Percentiles rank a stretch among this genome's conserved stretches.
Conservation (phyloP, 1,140 invertebrate genomes). For the Oreohelix idahoensis region DNA sequence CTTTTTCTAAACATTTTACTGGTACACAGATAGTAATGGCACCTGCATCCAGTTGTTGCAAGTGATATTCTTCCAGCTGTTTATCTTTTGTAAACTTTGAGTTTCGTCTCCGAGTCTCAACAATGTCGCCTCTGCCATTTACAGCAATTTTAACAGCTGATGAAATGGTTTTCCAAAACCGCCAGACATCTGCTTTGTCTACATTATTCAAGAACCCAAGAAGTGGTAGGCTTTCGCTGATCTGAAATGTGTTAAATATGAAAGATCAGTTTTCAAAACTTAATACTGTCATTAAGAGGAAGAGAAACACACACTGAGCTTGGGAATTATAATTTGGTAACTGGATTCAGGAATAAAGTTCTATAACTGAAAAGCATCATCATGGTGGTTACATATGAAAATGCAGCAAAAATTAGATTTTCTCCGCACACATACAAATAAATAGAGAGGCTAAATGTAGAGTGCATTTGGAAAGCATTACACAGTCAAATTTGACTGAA, state of each 20-base stretch:
- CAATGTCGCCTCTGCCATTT: conserved; percentile 30
- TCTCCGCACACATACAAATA: too few relatives aligned
- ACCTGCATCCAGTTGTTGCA: conserved; percentile 10
- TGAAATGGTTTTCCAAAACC: conserved; percentile 38
- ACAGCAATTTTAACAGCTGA: conserved; percentile 41
- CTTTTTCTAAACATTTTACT: conserved; percentile 14
- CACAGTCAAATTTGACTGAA: too few relatives aligned
- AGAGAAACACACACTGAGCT: neutral
- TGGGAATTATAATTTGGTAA: neutral
- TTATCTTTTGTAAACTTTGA: conserved; percentile 5
- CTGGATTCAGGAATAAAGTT: neutral
- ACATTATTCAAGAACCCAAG: conserved; percentile 22
- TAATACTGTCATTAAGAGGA: too few relatives aligned
- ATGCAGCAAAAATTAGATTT: too few relatives aligned
- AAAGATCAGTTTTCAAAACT: too few relatives aligned
- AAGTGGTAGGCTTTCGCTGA: conserved; percentile 18
- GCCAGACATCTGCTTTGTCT: conserved; percentile 33
- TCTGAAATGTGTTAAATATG: neutral
- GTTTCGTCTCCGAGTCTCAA: conserved; percentile 17
- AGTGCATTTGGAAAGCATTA: too few relatives aligned
- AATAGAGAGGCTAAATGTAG: too few relatives aligned
- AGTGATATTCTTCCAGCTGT: neutral
- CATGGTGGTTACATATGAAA: too few relatives aligned
- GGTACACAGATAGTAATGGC: conserved; percentile 33
- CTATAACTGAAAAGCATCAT: too few relatives aligned